Evolutionary conservation across 2,888 invertebrate species (phyloP), one percentile per base, ranked within the genome.

Genomic region (Trachelus iudaicus): DNA sequence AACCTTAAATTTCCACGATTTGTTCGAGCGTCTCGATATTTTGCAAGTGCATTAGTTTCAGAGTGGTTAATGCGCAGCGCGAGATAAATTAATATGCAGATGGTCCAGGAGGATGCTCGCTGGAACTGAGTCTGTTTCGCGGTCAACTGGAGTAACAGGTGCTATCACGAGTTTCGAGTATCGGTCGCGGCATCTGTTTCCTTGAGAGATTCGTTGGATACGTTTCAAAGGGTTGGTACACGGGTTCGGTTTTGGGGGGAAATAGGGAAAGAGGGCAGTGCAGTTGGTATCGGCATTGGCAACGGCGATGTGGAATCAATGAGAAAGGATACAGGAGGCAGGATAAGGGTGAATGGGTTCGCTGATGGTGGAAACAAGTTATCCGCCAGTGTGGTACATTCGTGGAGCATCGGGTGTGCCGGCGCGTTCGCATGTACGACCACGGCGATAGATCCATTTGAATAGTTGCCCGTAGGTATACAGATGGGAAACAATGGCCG

Each of bases 121-220:
- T 9, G 15, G 9, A 56, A 56, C 56, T 2, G 56, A 56, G 23
- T 56, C 56, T 56, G 23, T 23, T 56, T 56, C 56, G 56, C 56
- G 56, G 56, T 56, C 56, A 56, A 9, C 23, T 23, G 56, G 85
- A 85, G 88, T 88, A 89, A 89, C 89, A 88, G 89, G 89, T 89
- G 87, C 85, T 84, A 77, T 23, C 56, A 56, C 1, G 56, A 56
- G 56, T 56, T 56, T 23, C 56, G 23, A 56, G 56, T 56, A 56
- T 56, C 23, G 56, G 23, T 56, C 56, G 56, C 23, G 23, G 56
- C 56, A 56, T 56, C 56, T 56, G 56, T 23, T 56, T 56, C 56
- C 56, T 56, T 56, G 56, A 4, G 23, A 23, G 56, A 56, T 56
- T 56, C 56, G 56, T 23, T 56, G 23, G 56, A 56, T 56, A 56